Conservation (phyloP, 1,140 invertebrate species). For the Caerostris darwini region DNA sequence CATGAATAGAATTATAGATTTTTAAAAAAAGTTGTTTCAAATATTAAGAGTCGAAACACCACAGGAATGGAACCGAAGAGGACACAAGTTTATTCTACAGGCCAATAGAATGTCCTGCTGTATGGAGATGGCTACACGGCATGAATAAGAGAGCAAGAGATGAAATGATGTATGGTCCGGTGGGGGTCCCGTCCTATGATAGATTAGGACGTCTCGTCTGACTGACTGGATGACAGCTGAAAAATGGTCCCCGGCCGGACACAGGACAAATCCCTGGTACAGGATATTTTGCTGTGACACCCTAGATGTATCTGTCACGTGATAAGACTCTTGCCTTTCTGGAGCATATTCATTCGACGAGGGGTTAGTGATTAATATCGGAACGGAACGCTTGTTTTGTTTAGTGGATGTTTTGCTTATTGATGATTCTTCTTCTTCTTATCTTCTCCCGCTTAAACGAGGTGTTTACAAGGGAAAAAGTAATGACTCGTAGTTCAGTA, state of each 20-base stretch:
- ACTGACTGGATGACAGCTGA: slow-evolving; percentile 72
- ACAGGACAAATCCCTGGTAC: slow-evolving; percentile 66
- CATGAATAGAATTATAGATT: no score
- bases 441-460: not conserved
- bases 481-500: not conserved
- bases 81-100: not conserved
- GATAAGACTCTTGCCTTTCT: slow-evolving; percentile 64
- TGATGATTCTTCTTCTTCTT: slow-evolving; percentile 14
- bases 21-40: not conserved
- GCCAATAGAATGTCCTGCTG: not conserved
- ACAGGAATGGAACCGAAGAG: no score
- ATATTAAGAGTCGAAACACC: not conserved
- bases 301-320: slow-evolving; percentile 74
- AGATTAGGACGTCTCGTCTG: slow-evolving; percentile 71
- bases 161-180: slow-evolving; percentile 34
- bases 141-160: slow-evolving; percentile 17
- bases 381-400: slow-evolving; percentile 10
- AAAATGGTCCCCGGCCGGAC: slow-evolving; percentile 67
- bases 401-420: slow-evolving; percentile 20
- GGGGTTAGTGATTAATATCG: slow-evolving; percentile 55
- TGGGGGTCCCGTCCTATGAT: slow-evolving; percentile 56
- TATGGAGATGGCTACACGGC: slow-evolving; percentile 5
- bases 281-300: slow-evolving; percentile 75
- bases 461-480: slow-evolving; percentile 14
- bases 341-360: slow-evolving; percentile 46